Conservation (phyloP, 2,888 invertebrate species). For the Caenorhabditis sp. region DNA sequence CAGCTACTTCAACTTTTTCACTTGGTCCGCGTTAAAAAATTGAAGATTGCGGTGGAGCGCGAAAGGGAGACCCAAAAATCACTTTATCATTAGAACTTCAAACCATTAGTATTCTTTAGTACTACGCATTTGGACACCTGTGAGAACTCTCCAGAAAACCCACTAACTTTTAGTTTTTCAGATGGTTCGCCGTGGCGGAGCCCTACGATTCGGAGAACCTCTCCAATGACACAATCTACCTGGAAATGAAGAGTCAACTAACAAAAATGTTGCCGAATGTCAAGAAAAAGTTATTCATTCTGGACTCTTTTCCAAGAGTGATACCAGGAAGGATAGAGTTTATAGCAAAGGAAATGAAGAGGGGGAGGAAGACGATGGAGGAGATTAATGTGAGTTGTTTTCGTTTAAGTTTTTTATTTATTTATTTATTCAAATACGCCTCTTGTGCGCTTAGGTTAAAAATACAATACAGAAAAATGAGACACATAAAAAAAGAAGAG, state of each 20-base stretch:
- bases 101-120: too few species aligned
- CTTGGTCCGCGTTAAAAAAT: too few species aligned
- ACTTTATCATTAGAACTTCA: too few species aligned
- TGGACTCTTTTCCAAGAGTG: conserved; percentile 49
- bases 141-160: too few species aligned
- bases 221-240: conserved; percentile 30
- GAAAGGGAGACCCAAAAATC: too few species aligned
- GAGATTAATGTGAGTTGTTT: conserved; percentile 31
- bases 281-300: conserved; percentile 52
- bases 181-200: conserved; percentile 26
- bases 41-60: too few species aligned
- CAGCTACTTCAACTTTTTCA: too few species aligned
- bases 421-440: too few species aligned
- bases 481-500: too few species aligned
- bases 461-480: too few species aligned
- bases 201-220: conserved; percentile 28
- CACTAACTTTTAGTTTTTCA: conserved; percentile 3
- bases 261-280: conserved; percentile 33
- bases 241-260: conserved; percentile 49
- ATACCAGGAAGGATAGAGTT: not conserved
- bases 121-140: too few species aligned
- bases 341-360: conserved; percentile 33
- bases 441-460: too few species aligned
- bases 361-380: conserved; percentile 9
- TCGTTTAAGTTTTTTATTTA: not conserved